Base-by-base conservation (phyloP, 2,888 invertebrate species). In the Drosophila seclusa region DNA sequence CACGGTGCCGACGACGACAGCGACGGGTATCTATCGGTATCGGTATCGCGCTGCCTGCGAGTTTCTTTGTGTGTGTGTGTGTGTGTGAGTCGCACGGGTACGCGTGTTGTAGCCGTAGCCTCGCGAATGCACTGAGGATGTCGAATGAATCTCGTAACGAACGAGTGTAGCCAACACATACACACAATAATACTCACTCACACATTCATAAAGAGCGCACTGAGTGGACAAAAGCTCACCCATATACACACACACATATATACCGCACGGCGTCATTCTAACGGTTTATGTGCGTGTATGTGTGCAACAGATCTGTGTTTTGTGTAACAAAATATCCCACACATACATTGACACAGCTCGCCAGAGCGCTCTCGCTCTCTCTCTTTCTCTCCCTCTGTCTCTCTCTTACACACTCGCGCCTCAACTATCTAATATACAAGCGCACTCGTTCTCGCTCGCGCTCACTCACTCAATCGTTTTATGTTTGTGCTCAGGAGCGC, bases 281-380 rank as follows among this genome's bases (percentile, higher is more conserved):
- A 85, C 83, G 83, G 74, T 73, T 48, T 34, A 64, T 76, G 48
- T 49, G 72, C 36, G 3, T 67, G 83, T 82, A 55, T 79, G 71
- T 21, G 86, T 85, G 63, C 80, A 71, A 69, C 89, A 82, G 83
- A 83, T 77, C 87, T 83, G 69, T 69, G 84, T 77, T 78, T 85
- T 86, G 87, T 90, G 86, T 90, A 90, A 87, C 88, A 87, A 81
- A 88, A 87, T 90, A 87, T 87, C 87, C 55, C 87, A 83, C 83
- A 66, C 68, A 83, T 38, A 86, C 57, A 49, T 18, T 21, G 3
- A 42, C 38, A 38, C 24, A 48, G 11, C 60, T 52, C 45, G 24
- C 24, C 45, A 45, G 24, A 8, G 16, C 48, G 54, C 67, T 16
- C 7, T 29, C 67, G 13, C 7, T 29, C 52, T n/a, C 67, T 42